A percentile compares a stretch with the other conserved stretches of the same genome.
These are phyloP conservation scores for Panulirus ornatus DNA, from an alignment of 1,140 invertebrate genomes.

Conservation along the genomic window DNA sequence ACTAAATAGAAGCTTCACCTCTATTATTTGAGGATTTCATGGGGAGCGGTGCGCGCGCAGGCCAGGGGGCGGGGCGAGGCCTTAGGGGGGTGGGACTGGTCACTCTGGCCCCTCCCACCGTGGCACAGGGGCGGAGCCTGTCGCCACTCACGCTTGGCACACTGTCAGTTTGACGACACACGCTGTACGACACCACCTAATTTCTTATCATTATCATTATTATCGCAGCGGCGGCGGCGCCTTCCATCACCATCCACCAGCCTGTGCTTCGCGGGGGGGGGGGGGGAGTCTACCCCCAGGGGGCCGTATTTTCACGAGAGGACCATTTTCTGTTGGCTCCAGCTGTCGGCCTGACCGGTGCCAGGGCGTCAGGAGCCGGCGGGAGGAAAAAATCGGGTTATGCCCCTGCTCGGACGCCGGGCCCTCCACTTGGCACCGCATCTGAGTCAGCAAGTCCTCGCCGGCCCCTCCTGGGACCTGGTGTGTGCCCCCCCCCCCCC, in stretches of 20 bases:
- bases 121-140: slow-evolving; percentile 36
- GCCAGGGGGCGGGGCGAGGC: not conserved
- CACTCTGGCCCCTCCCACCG: slow-evolving; percentile 15
- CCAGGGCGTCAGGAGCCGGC: slow-evolving; percentile 4
- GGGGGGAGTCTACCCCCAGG: too few species aligned
- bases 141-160: slow-evolving; percentile 49
- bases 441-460: slow-evolving; percentile 46
- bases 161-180: slow-evolving; percentile 54
- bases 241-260: not conserved
- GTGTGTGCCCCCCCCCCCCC: slow-evolving; percentile 15
- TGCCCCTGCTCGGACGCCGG: slow-evolving; percentile 39
- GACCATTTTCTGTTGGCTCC: not conserved
- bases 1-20: slow-evolving; percentile 43
- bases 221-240: not conserved
- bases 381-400: not conserved
- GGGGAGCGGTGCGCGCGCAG: slow-evolving; percentile 38
- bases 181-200: slow-evolving; percentile 44
- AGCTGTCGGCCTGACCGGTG: not conserved
- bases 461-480: too few species aligned
- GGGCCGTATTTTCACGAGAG: not conserved
- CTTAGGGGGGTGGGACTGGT: slow-evolving; percentile 9
- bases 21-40: slow-evolving; percentile 51
- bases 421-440: slow-evolving; percentile 36
- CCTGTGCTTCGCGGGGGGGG: too few species aligned
- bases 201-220: slow-evolving; percentile 52